A percentile compares a stretch with the other conserved stretches of the same genome.
Conservation (phyloP, 1,140 invertebrate species). For the Eupristina koningsbergeri region DNA sequence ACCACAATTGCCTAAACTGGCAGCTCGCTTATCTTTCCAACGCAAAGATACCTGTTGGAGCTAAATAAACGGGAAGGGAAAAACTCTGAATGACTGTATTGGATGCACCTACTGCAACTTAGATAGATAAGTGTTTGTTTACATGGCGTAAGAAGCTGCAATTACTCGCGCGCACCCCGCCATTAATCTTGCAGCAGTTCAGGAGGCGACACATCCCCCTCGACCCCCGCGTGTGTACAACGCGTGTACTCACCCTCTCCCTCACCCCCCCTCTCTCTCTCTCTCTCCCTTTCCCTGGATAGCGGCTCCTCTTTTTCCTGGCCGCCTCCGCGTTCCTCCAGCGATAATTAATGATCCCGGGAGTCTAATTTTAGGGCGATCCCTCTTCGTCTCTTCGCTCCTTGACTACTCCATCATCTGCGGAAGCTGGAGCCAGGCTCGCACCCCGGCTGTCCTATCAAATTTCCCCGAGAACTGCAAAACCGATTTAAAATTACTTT, state of each 20-base stretch:
- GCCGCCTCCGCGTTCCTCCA: slow-evolving; percentile 10
- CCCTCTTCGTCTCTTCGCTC: slow-evolving; percentile 52
- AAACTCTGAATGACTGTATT: too few relatives aligned
- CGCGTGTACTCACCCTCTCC: not conserved
- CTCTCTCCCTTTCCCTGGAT: slow-evolving; percentile 4
- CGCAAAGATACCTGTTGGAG: too few relatives aligned
- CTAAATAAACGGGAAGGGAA: too few relatives aligned
- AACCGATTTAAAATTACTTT: not conserved
- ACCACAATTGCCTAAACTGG: too few relatives aligned
- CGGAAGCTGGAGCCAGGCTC: not conserved
- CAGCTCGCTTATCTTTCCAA: too few relatives aligned
- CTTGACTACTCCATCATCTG: slow-evolving; percentile 9
- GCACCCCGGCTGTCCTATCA: not conserved
- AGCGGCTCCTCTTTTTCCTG: too few relatives aligned
- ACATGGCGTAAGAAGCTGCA: not conserved
- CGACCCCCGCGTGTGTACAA: not conserved
- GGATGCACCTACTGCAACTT: not conserved
- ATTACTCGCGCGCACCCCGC: not conserved
- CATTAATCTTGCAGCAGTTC: slow-evolving; percentile 21
- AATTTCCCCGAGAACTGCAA: not conserved
- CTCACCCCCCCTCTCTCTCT: not conserved
- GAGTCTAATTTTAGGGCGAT: slow-evolving; percentile 67
- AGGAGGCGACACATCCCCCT: too few relatives aligned
- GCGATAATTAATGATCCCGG: slow-evolving; percentile 71
- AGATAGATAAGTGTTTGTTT: not conserved